phyloP scores from a whole-genome alignment of 2,888 invertebrate genomes.

The Hirtodrosophila alboralis region DNA sequence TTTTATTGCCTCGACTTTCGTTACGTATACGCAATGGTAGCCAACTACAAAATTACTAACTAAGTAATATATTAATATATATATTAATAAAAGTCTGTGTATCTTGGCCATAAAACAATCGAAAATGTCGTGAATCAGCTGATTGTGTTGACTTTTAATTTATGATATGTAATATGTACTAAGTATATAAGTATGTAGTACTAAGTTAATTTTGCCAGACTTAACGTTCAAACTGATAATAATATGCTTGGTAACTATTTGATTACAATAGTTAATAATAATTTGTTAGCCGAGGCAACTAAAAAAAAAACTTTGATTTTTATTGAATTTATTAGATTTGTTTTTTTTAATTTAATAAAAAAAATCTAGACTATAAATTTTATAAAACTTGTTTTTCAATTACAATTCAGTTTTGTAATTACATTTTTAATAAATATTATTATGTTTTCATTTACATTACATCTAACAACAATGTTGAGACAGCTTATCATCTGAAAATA shows the following conservation, averaged over 20 bases:
- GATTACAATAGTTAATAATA: neutral
- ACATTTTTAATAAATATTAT: too few relatives aligned
- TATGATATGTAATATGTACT: slow-evolving; percentile 19
- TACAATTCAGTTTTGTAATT: too few relatives aligned
- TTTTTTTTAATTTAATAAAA: too few relatives aligned
- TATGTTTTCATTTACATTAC: too few relatives aligned
- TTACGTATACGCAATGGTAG: slow-evolving; percentile 22
- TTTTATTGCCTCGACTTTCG: slow-evolving; percentile 8
- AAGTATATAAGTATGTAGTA: neutral
- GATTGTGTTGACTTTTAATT: slow-evolving; percentile 29
- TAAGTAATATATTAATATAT: neutral
- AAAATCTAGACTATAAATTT: too few relatives aligned
- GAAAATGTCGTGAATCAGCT: slow-evolving; percentile 12
- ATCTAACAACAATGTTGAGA: too few relatives aligned
- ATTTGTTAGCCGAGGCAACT: too few relatives aligned
- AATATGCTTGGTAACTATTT: slow-evolving; percentile 2
- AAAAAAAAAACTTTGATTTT: too few relatives aligned
- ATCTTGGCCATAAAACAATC: slow-evolving; percentile 13
- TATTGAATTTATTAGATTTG: too few relatives aligned
- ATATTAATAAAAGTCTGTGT: neutral
- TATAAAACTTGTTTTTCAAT: too few relatives aligned
- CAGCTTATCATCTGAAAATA: too few relatives aligned
- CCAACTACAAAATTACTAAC: slow-evolving; percentile 20
- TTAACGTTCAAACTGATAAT: slow-evolving; percentile 2
- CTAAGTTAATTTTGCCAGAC: too few relatives aligned